Evolutionary conservation across 2,888 invertebrate genomes (phyloP).

Genomic region (Lysandra bellargus): DNA sequence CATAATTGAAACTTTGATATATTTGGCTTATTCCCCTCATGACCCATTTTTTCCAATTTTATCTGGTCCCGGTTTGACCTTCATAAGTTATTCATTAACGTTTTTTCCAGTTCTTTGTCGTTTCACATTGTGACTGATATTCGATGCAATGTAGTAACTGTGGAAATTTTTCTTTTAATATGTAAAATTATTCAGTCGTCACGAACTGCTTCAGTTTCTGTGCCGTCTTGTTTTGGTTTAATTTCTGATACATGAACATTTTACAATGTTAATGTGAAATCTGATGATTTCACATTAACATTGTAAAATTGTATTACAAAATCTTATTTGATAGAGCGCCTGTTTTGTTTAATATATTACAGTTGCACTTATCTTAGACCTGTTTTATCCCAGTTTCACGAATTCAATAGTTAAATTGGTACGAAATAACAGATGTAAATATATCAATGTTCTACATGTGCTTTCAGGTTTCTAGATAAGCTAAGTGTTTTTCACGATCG

Average conservation of each 20-base stretch:
- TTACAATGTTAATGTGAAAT: no score
- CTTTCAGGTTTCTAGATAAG: conserved; percentile 30
- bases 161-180: conserved; percentile 32
- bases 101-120: background rate
- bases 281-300: conserved; percentile 3
- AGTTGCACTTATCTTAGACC: background rate
- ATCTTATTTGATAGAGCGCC: background rate
- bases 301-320: background rate
- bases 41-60: background rate
- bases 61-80: background rate
- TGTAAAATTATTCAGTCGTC: conserved; percentile 24
- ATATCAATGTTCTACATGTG: conserved; percentile 21
- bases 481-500: conserved; percentile 51
- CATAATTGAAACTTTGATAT: background rate
- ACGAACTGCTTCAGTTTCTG: background rate
- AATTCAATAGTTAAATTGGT: background rate
- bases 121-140: conserved; percentile 45
- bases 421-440: background rate
- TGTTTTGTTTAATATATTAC: background rate
- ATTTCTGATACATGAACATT: background rate
- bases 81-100: background rate
- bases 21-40: no score
- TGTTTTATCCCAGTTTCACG: background rate
- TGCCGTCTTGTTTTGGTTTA: background rate
- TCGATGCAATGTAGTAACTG: conserved; percentile 33